phyloP scores from a whole-genome alignment of 1,140 invertebrate genomes.

The Megathymus violae region DNA sequence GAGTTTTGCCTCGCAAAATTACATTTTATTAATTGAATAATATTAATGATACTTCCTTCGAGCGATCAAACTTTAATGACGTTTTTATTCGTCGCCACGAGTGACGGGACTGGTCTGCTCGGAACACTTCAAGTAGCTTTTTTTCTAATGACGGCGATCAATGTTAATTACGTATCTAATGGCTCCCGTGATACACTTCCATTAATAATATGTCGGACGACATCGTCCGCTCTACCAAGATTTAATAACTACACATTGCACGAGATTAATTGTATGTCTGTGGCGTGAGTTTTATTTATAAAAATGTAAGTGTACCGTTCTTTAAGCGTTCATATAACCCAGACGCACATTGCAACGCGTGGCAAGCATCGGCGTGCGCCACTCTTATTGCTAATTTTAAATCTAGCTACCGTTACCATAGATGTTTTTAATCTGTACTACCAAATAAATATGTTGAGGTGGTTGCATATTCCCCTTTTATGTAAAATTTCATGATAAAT shows the following conservation, averaged over 20 bases:
- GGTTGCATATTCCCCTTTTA: too few relatives aligned
- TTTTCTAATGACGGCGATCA: conserved; percentile 65
- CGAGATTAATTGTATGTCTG: conserved; percentile 77
- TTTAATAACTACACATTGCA: conserved; percentile 75
- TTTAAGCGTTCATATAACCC: too few relatives aligned
- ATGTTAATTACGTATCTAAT: conserved; percentile 82
- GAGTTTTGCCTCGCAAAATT: conserved; percentile 77
- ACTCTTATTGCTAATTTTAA: not conserved
- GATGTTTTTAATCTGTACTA: too few relatives aligned
- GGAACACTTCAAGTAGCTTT: conserved; percentile 55
- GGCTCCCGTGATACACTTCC: conserved; percentile 82
- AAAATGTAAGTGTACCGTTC: conserved; percentile 55
- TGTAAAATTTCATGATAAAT: too few relatives aligned
- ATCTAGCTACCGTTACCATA: not conserved
- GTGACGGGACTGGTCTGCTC: conserved; percentile 62
- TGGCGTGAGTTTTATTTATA: conserved; percentile 66
- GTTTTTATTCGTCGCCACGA: conserved; percentile 76
- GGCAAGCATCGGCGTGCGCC: not conserved
- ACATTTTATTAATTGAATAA: conserved; percentile 84
- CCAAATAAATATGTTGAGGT: too few relatives aligned
- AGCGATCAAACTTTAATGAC: conserved; percentile 81
- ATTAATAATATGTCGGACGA: conserved; percentile 79
- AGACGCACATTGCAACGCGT: conserved; percentile 1
- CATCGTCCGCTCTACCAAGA: conserved; percentile 69
- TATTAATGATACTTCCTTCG: conserved; percentile 81